Conservation (phyloP, 2,797 vertebrate species). For the Sebastes trivittatus region DNA sequence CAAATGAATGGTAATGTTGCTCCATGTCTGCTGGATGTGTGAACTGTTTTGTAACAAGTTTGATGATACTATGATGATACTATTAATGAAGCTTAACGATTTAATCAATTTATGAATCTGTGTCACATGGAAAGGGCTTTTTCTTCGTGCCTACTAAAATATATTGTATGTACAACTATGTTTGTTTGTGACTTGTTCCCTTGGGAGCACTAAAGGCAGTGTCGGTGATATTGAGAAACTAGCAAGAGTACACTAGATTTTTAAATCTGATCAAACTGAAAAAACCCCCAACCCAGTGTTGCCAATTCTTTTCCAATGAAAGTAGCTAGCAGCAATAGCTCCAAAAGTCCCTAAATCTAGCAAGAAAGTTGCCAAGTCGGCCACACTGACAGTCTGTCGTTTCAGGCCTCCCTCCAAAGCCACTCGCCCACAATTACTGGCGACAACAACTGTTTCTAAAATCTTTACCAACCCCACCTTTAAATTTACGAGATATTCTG, state of each 20-base stretch:
- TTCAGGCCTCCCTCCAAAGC: background rate
- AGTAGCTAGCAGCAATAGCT: background rate
- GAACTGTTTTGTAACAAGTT: background rate
- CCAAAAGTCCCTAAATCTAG: too few relatives aligned
- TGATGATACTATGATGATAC: background rate
- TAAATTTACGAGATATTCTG: background rate
- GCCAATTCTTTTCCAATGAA: background rate
- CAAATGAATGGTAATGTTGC: too few relatives aligned
- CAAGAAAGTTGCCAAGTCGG: background rate
- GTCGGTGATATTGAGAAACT: background rate
- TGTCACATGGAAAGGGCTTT: background rate
- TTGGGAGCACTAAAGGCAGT: too few relatives aligned
- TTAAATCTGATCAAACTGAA: background rate
- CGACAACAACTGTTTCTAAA: background rate
- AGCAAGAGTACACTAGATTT: background rate
- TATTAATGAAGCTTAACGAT: background rate
- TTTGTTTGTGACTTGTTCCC: background rate
- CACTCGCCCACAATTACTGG: background rate
- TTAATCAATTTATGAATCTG: background rate
- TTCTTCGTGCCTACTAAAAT: background rate
- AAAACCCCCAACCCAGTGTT: too few relatives aligned
- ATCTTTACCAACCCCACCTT: background rate
- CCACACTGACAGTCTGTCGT: background rate
- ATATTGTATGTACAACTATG: background rate
- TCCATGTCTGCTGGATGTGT: too few relatives aligned